Conservation (phyloP, 2,797 vertebrate genomes). For the Takifugu rubripes region DNA sequence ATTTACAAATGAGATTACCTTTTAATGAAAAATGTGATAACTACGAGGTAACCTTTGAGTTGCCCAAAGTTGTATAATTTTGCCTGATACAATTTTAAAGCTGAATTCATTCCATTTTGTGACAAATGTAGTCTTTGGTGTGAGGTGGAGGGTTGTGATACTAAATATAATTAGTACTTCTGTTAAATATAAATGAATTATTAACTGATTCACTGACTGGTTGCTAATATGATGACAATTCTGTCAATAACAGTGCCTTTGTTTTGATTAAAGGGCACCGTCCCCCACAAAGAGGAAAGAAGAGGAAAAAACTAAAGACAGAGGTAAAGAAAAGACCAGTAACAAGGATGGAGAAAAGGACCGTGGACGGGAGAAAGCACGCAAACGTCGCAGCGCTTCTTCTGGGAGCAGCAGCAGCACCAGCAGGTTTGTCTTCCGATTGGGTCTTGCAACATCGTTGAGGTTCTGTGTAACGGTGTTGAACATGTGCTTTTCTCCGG, state of each 20-base stretch:
- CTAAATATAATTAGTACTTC: no score
- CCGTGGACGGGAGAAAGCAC: conserved; percentile 86
- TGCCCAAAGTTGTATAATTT: neutral
- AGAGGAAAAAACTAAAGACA: conserved; percentile 91
- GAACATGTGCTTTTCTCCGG: neutral
- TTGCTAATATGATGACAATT: neutral
- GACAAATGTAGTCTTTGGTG: no score
- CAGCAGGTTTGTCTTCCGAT: conserved; percentile 78
- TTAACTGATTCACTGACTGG: no score
- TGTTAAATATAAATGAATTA: no score
- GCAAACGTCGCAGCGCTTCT: conserved; percentile 91
- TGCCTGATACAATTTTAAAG: neutral
- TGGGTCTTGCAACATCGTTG: neutral
- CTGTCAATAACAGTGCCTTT: neutral
- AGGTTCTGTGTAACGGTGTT: neutral
- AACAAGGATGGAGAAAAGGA: conserved; percentile 93
- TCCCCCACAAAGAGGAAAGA: conserved; percentile 95
- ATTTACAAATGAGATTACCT: no score
- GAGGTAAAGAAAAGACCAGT: conserved; percentile 86
- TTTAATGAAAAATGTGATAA: no score
- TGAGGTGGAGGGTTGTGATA: no score
- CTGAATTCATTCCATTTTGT: neutral
- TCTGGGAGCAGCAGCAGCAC: conserved; percentile 94
- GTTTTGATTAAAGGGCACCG: conserved; percentile 81
- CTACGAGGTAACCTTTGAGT: no score